Evolutionary conservation across 53 echinoderm and acorn worm species (phyloP), one percentile per base, ranked within the genome.

Genomic region (Zoroaster sp.): DNA sequence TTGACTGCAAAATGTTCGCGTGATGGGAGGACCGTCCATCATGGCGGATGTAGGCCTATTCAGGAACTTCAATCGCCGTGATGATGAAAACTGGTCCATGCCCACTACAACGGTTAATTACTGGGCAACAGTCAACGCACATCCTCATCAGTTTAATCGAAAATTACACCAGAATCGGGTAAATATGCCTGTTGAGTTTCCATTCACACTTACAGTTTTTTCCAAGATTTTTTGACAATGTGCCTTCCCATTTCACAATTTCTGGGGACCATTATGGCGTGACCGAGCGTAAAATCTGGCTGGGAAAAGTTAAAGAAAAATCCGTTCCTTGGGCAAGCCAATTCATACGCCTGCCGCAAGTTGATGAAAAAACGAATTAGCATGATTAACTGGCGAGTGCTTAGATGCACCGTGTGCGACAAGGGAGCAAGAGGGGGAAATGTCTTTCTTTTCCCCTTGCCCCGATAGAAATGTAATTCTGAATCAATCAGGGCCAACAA

Each of bases 401-500:
- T 79, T 59, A 43, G 79, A 37, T 47, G 40, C 79, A 7, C 44
- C 21, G 70, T 37, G 71, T 35, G 71, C 37, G 55, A 55, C 63
- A 3, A 28, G 34, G 25, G 81, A 66, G 42, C 85, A 71, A 37
- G 85, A 46, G 30, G 49, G 18, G 47, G 49, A 46, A 76, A 9
- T 31, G 55, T 79, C 59, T 79, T 17, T 76, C 15, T 49, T 76
- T 4, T 11, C 76, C 74, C 40, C 74, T 55, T 59, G 85, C 49
- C 72, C 45, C 70, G 85, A 66, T 85, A 85, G 85, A 85, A 85
- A 85, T 71, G 85, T 85, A 85, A 85, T 85, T 85, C 85, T 35
- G 85, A 85, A 70, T 85, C 85, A 85, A 85, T 85, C 85, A 53
- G 70, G 85, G 69, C 85, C 85, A 85, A 85, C 85, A 85, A 85